These are phyloP conservation scores for Cryptomyrus ogoouensis DNA, from an alignment of 2,113 vertebrate species.

Conservation along the genomic window DNA sequence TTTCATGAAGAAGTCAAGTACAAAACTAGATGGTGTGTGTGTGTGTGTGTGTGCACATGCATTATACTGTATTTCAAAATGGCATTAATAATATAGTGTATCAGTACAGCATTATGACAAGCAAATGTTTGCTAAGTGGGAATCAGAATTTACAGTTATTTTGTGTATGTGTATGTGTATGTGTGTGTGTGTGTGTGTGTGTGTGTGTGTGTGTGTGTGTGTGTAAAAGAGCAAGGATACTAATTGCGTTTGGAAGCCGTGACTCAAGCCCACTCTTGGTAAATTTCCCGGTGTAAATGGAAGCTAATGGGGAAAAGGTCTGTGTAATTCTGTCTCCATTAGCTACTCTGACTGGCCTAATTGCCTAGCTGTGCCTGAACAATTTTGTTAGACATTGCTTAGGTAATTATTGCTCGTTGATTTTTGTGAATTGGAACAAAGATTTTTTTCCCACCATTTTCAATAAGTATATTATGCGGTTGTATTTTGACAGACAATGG, in stretches of 20 bases:
- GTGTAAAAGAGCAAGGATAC: conserved; percentile 19
- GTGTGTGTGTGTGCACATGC: not conserved
- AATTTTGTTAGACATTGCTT: conserved; percentile 61
- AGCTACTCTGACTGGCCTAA: conserved; percentile 60
- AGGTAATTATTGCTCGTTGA: conserved; percentile 53
- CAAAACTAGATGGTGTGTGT: not conserved
- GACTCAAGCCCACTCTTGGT: conserved; percentile 50
- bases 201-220: not conserved
- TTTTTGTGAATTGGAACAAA: conserved; percentile 11
- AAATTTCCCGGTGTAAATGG: conserved; percentile 62
- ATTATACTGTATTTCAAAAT: not conserved
- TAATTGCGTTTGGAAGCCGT: conserved; percentile 58
- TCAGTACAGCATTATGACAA: not conserved
- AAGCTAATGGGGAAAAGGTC: conserved; percentile 63
- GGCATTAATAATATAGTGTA: not conserved
- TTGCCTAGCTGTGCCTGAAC: conserved; percentile 64
- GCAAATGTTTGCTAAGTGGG: not conserved
- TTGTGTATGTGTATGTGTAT: not conserved
- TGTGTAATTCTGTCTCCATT: conserved; percentile 65
- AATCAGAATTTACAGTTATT: not conserved
- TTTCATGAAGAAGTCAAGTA: not conserved
- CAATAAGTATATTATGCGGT: not conserved
- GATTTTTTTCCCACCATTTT: not conserved
- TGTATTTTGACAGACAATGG: conserved; percentile 1
- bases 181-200: not conserved